Base-by-base conservation (phyloP, 2,113 vertebrate genomes). In the Callopanchax toddi region DNA sequence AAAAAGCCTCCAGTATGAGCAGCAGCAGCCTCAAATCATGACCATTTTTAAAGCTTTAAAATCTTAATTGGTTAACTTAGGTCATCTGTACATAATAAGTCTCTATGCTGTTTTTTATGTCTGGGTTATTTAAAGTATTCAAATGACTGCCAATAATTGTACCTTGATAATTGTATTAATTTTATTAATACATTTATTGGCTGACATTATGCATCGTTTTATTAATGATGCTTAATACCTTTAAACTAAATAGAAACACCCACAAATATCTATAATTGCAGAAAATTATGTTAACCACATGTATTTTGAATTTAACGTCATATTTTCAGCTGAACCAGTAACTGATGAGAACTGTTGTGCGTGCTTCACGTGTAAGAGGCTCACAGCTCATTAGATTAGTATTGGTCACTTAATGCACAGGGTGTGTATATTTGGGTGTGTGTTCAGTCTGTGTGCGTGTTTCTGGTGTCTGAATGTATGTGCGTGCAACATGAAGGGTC, bases 401-500 rank as follows among this genome's bases (percentile, higher is more conserved):
- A 62, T 84, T 76, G 57, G 63, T 73, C 60, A 79, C 56, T 26
- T 42, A 66, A 67, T 69, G 66, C 46, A 57, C 76, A 77, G 64
- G 59, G 42, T 72, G 66, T 59, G 13, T 32, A 25, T 39, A 44
- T 12, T 45, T 49, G 32, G 8, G 21, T 36, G 42, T 57, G 67
- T 57, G 21, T 70, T 49, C 11, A n/a, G 34, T 72, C 13, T 68
- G 17, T 62, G 45, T 67, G 67, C 60, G 59, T 40, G 34, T 76
- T 42, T 68, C n/a, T 67, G 44, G 32, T 72, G 43, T 71, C 44
- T 63, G 52, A 11, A 36, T 51, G 55, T 63, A 29, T 76, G 48
- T 77, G 76, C 64, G 74, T 58, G 50, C 71, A 60, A 67, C 34
- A 51, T 64, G 61, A 65, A 73, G 62, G 65, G 74, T 85, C 71